Conservation (phyloP, 2,888 invertebrate species). For the Ganaspis brasiliensis region DNA sequence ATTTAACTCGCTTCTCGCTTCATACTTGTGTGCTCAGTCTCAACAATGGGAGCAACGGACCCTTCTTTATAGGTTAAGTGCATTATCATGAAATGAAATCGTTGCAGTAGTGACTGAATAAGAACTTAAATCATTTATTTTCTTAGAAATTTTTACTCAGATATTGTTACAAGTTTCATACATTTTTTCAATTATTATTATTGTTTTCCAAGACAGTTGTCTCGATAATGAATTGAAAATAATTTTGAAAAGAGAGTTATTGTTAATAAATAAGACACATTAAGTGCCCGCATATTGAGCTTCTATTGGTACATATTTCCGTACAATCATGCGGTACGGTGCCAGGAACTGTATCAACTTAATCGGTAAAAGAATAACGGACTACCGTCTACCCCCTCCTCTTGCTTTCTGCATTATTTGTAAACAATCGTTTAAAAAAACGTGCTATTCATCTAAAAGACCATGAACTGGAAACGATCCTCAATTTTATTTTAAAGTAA, state of each 20-base stretch:
- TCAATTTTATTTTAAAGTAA: background rate
- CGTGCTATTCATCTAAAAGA: background rate
- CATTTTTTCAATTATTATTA: background rate
- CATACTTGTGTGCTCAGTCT: background rate
- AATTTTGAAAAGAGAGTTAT: background rate
- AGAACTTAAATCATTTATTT: background rate
- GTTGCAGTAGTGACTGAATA: background rate
- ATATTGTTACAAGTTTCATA: background rate
- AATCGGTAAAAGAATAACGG: conserved; percentile 13
- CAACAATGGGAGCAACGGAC: conserved; percentile 13
- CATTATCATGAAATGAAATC: conserved; percentile 19
- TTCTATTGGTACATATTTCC: conserved; percentile 5
- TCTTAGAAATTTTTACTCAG: background rate
- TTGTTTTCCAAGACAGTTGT: background rate
- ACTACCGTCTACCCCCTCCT: background rate
- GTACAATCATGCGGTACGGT: conserved; percentile 18
- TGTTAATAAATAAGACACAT: background rate
- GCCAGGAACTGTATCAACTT: conserved; percentile 9
- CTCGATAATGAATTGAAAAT: background rate
- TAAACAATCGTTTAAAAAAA: conserved; percentile 11
- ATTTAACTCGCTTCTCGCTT: no score
- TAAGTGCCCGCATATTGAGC: conserved; percentile 12
- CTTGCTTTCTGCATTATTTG: conserved; percentile 7
- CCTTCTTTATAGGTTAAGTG: conserved; percentile 25
- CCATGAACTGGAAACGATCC: background rate